Conservation (phyloP, 2,113 vertebrate genomes). For the Misgurnus anguillicaudatus region DNA sequence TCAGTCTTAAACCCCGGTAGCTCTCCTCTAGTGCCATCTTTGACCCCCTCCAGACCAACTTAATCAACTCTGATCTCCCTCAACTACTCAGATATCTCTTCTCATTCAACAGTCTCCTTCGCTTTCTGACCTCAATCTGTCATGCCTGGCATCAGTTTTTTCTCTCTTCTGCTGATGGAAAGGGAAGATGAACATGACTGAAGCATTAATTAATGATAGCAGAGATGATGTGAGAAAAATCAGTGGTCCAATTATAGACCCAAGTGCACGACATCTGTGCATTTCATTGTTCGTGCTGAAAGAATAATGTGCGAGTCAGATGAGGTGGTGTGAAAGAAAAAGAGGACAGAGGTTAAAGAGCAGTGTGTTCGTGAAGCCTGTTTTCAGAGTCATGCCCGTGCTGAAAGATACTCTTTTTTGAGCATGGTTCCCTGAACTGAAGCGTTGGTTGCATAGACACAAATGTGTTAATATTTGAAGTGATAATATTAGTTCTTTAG, state of each 20-base stretch:
- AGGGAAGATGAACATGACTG: not conserved
- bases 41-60: not conserved
- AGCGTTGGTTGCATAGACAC: not conserved
- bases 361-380: not conserved
- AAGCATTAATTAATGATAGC: slow-evolving; percentile 32
- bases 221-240: slow-evolving; percentile 26
- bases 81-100: not conserved
- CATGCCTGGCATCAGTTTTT: slow-evolving; percentile 7
- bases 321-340: slow-evolving; percentile 9
- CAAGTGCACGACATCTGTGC: slow-evolving; percentile 18
- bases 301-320: slow-evolving; percentile 19
- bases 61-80: not conserved
- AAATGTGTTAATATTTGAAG: not conserved
- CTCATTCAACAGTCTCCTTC: not conserved
- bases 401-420: not conserved
- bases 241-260: slow-evolving; percentile 31
- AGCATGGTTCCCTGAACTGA: not conserved
- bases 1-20: too few species aligned
- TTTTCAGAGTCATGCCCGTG: not conserved
- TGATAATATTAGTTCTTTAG: not conserved
- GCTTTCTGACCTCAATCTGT: slow-evolving; percentile 41
- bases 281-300: slow-evolving; percentile 34
- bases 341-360: slow-evolving; percentile 32
- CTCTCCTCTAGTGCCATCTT: too few species aligned
- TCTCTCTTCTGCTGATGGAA: not conserved